These are phyloP conservation scores for Busseola fusca DNA, from an alignment of 2,888 invertebrate genomes.

Conservation along the genomic window DNA sequence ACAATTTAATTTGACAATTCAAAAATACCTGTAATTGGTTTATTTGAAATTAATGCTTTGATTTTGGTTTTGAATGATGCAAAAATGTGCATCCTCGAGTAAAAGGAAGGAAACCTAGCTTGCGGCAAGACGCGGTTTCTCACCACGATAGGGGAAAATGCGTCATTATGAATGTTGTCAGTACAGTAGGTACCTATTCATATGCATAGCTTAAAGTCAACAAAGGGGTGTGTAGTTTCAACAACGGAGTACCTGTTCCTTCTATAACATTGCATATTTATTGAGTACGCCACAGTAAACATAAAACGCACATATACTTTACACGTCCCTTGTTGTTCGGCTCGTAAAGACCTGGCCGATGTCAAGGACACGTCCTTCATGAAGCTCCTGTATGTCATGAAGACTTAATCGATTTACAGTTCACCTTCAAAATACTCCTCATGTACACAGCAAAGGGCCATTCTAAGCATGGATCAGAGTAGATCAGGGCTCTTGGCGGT, in stretches of 20 bases:
- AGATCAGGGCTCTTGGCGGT: too few species aligned
- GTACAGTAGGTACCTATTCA: slow-evolving; percentile 6
- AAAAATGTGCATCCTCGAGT: slow-evolving; percentile 4
- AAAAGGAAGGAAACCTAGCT: slow-evolving; percentile 1
- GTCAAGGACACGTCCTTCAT: slow-evolving; percentile 64
- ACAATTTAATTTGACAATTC: too few species aligned
- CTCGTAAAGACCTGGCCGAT: slow-evolving; percentile 51
- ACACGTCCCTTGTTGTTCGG: slow-evolving; percentile 44
- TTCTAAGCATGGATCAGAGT: too few species aligned
- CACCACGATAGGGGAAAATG: slow-evolving; percentile 18
- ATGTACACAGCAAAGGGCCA: slow-evolving; percentile 4
- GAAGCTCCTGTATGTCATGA: slow-evolving; percentile 60
- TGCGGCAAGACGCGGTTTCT: slow-evolving; percentile 11
- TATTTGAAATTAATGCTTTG: too few species aligned
- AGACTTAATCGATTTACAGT: slow-evolving; percentile 62
- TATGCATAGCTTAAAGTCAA: slow-evolving; percentile 35
- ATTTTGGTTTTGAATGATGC: too few species aligned
- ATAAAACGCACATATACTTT: slow-evolving; percentile 42
- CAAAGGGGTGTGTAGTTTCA: slow-evolving; percentile 40
- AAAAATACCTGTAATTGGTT: too few species aligned
- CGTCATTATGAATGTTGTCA: slow-evolving; percentile 15
- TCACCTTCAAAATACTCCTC: slow-evolving; percentile 44
- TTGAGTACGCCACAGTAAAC: slow-evolving; percentile 48
- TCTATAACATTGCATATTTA: slow-evolving; percentile 40
- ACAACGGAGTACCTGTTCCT: slow-evolving; percentile 20